A percentile compares a stretch with the other conserved stretches of the same genome.
Evolutionary conservation across 2,113 vertebrate genomes (phyloP).

Genomic region (Myiagra hebetior): DNA sequence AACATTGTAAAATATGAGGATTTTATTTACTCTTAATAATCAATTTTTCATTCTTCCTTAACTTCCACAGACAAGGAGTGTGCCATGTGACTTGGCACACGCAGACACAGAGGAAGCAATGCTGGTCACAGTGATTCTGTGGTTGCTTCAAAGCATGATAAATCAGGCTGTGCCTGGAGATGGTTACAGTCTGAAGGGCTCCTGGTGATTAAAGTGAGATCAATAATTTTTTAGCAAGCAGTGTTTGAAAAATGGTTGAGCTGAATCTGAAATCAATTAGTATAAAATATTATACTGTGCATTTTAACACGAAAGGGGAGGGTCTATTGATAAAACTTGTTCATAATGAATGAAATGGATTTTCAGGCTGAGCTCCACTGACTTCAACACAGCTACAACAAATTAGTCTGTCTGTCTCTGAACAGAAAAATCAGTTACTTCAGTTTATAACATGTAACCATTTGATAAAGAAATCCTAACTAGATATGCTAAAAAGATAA

Average conservation of each 20-base stretch:
- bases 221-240: background rate
- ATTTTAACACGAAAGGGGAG: background rate
- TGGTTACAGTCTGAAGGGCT: background rate
- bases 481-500: background rate
- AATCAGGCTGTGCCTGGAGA: background rate
- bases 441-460: background rate
- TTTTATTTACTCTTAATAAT: background rate
- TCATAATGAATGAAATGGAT: background rate
- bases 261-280: background rate
- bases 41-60: background rate
- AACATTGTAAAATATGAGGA: background rate
- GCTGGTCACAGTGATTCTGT: background rate
- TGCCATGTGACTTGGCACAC: background rate
- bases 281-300: background rate
- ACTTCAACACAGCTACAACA: background rate
- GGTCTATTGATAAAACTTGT: background rate
- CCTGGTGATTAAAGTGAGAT: background rate
- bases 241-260: background rate
- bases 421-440: background rate
- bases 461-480: background rate
- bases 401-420: background rate
- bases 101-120: fast-evolving
- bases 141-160: background rate
- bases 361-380: background rate
- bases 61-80: background rate